Conservation (phyloP, 2,888 invertebrate species). For the Galerucella nymphaeae region DNA sequence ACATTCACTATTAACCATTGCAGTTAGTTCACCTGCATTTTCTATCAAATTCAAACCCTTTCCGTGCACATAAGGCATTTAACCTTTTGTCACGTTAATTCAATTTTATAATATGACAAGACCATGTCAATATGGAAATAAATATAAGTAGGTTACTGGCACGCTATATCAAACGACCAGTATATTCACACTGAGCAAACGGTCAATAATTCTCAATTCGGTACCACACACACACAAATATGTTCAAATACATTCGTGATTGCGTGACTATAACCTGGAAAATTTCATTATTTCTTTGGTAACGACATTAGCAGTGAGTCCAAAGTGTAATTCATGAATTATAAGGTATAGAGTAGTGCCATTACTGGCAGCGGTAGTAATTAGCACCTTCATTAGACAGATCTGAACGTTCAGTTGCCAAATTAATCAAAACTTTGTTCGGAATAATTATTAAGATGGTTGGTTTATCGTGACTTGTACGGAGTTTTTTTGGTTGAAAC, state of each 20-base stretch:
- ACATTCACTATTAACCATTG: no score
- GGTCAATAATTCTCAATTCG: slow-evolving; percentile 15
- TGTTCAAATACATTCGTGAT: slow-evolving; percentile 23
- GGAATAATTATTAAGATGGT: slow-evolving; percentile 2
- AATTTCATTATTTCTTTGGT: slow-evolving; percentile 37
- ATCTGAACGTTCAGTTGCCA: slow-evolving; percentile 27
- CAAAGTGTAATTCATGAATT: slow-evolving; percentile 35
- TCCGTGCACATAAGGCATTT: background rate
- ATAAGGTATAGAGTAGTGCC: slow-evolving; percentile 27
- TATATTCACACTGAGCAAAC: slow-evolving; percentile 4
- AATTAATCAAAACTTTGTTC: slow-evolving; percentile 23
- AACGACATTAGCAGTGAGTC: slow-evolving; percentile 27
- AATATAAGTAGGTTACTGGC: slow-evolving; percentile 14
- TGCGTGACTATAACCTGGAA: slow-evolving; percentile 32
- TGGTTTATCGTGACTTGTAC: background rate
- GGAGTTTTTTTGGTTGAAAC: background rate
- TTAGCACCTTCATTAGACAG: slow-evolving; percentile 30
- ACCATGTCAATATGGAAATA: slow-evolving; percentile 8
- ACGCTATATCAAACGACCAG: slow-evolving; percentile 8
- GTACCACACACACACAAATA: background rate
- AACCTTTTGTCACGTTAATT: background rate
- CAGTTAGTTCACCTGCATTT: background rate
- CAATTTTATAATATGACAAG: slow-evolving; percentile 12
- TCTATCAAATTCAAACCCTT: background rate
- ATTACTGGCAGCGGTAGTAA: slow-evolving; percentile 26